Evolutionary conservation across 2,113 vertebrate species (phyloP), one percentile per base, ranked within the genome.

Genomic region (Polyodon spathula): DNA sequence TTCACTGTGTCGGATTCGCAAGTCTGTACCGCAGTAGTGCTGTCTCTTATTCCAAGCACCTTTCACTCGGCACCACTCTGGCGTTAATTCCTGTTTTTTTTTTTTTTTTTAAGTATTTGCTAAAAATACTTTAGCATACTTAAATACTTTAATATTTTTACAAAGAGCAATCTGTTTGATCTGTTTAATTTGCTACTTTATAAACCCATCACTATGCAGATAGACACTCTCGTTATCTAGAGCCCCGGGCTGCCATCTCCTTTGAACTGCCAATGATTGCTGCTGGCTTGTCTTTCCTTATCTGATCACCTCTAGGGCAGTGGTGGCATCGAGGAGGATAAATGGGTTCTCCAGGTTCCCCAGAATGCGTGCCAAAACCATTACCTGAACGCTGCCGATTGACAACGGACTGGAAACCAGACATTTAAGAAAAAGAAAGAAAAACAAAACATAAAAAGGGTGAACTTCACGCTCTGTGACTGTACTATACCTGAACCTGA

Each of bases 291-390:
- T 60, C 56, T 37, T 39, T 6, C 40, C 54, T 37, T 54, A 58
- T 68, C 66, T 46, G 58, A 58, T 61, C 64, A 48, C 17, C 54
- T 63, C 40, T n/a, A 37, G 44, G 59, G 44, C 58, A 58, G 44
- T 48, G 58, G 48, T 39, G 54, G 63, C 37, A 54, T 58, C 59
- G 42, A 40, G 37, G 40, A 40, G 55, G 40, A 37, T 37, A 43
- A 40, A 46, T n/a, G 53, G n/a, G 54, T 54, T 42, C 39, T 14
- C 44, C 10, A n/a, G 38, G 37, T 27, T 27, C 50, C 39, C 17
- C 43, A 17, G 59, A 48, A 37, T 37, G 12, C 9, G 6, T 15
- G 59, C 59, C 59, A 61, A 27, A 1, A 4, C 40, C n/a, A 41
- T n/a, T 50, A 54, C 37, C 39, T 61, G 12, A 61, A 41, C 52